Evolutionary conservation across 2,888 invertebrate species (phyloP), one percentile per base, ranked within the genome.

Genomic region (Thereva nobilitata): DNA sequence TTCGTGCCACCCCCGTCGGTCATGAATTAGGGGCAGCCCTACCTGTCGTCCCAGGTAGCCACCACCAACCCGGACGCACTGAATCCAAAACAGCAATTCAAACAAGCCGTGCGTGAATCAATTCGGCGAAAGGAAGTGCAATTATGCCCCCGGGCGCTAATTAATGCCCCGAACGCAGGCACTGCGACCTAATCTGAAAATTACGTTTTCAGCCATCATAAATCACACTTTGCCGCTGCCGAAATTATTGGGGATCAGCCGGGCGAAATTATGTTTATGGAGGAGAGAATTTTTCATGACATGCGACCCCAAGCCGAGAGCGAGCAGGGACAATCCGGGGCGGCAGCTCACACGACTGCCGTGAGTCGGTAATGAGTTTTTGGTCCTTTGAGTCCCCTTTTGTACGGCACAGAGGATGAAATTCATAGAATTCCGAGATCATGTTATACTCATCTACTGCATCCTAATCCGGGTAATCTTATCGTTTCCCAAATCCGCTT

Each of bases 391-490:
- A 61, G 61, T 61, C 61, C 38, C 34, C 40, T 34, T 40, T 38
- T 40, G n/a, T 61, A 50, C 50, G 50, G 41, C 50, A 40, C 37
- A 23, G 23, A 23, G 23, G 23, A 23, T 23, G 50, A 61, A 50
- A 61, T 38, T 61, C 50, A 61, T 50, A 42, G 50, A 41, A 23
- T 23, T 23, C 23, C 23, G 23, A 50, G 50, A 41, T 61, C 41
- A 49, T 45, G 49, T 35, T 12, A 23, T 50, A n/a, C 40, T 41
- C 61, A 9, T 53, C n/a, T 61, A 37, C 41, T 61, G 61, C 45
- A 52, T 44, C 50, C 37, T 67, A 64, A 67, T 67, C 64, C 67
- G 35, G 41, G 42, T 64, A 64, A 67, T 64, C 67, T 67, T 56
- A 63, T 64, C 57, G 50, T 64, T 55, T 54, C 56, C 23, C 54